Conservation (phyloP, 2,797 vertebrate species). For the Spinus pinus region DNA sequence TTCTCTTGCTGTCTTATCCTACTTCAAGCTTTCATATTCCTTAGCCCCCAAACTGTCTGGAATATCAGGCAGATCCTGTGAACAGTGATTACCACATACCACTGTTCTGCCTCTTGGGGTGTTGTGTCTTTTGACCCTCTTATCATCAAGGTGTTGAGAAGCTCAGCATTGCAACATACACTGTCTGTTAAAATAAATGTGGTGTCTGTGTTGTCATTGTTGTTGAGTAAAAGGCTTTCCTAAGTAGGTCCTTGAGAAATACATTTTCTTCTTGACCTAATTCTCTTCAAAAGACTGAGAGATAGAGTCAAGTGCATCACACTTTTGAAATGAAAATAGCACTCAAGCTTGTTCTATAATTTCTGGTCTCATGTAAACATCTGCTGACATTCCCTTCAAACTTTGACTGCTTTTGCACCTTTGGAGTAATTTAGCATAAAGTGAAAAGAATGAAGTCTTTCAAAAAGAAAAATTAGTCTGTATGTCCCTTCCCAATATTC, state of each 20-base stretch:
- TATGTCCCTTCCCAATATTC: neutral
- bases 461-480: neutral
- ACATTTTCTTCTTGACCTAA: constrained; percentile 3
- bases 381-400: constrained; percentile 19
- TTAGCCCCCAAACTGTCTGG: neutral
- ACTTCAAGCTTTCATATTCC: neutral
- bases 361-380: neutral
- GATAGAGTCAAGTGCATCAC: neutral
- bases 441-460: neutral
- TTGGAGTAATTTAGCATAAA: neutral
- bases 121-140: neutral
- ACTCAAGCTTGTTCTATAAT: neutral
- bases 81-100: neutral
- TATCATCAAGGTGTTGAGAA: neutral
- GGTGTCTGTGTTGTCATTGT: neutral
- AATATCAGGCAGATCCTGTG: neutral
- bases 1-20: neutral
- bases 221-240: neutral
- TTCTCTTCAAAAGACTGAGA: neutral
- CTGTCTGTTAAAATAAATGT: neutral
- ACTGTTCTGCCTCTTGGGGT: neutral
- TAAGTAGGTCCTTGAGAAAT: constrained; percentile 38
- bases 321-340: neutral
- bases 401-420: neutral
- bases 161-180: neutral